These are phyloP conservation scores for Enteromius mattozi DNA, from an alignment of 2,797 vertebrate genomes.

Conservation along the genomic window DNA sequence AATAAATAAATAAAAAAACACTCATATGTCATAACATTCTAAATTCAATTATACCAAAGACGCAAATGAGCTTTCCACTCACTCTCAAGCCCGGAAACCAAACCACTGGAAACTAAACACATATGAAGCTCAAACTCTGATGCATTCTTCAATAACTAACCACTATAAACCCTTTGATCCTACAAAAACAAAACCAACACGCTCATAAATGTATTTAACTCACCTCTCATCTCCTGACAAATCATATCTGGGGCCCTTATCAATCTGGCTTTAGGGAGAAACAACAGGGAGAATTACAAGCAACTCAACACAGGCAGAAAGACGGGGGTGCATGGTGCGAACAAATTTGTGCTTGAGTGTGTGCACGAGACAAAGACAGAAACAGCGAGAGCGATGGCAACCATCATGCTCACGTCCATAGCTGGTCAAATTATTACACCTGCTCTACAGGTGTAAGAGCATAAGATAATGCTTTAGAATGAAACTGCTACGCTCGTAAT, in stretches of 20 bases:
- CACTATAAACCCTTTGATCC: slow-evolving; percentile 35
- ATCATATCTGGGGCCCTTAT: slow-evolving; percentile 81
- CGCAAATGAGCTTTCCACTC: slow-evolving; percentile 11
- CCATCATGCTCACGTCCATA: not conserved
- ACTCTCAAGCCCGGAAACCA: slow-evolving; percentile 8
- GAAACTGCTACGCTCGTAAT: not conserved
- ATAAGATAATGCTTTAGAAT: not conserved
- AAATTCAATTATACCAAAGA: slow-evolving; percentile 22
- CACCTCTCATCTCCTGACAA: slow-evolving; percentile 79
- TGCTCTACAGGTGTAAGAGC: slow-evolving; percentile 4
- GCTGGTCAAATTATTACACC: slow-evolving; percentile 25
- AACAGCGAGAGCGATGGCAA: not conserved
- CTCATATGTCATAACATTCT: not conserved
- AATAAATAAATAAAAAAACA: not conserved
- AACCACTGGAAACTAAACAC: slow-evolving; percentile 10
- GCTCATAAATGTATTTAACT: slow-evolving; percentile 63
- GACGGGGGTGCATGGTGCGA: slow-evolving; percentile 47
- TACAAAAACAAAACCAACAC: slow-evolving; percentile 63
- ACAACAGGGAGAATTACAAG: slow-evolving; percentile 78
- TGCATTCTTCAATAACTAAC: slow-evolving; percentile 7
- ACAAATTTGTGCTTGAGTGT: slow-evolving; percentile 58
- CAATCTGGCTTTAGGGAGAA: slow-evolving; percentile 82
- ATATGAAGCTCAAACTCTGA: slow-evolving; percentile 16
- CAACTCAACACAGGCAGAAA: slow-evolving; percentile 65
- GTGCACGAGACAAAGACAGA: slow-evolving; percentile 1